Percentiles rank a stretch among this genome's conserved stretches.
phyloP scores from a whole-genome alignment of 1,140 invertebrate genomes.

The Hyposmocoma kahamanoa region DNA sequence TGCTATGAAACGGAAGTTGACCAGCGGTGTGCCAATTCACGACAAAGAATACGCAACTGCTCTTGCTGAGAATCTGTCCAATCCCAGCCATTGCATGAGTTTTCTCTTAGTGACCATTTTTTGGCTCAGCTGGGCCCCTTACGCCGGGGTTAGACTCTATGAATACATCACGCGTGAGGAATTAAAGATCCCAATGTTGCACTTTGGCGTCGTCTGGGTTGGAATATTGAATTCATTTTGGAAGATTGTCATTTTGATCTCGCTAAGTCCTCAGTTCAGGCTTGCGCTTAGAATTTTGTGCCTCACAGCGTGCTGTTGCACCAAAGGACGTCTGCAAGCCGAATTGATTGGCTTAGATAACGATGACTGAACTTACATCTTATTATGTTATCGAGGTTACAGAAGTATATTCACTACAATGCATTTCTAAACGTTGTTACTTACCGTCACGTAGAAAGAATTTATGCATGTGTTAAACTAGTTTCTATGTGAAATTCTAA shows the following conservation, averaged over 20 bases:
- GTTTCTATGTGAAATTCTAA: too few relatives aligned
- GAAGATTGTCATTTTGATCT: slow-evolving; percentile 93
- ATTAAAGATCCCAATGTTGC: slow-evolving; percentile 86
- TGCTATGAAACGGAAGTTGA: slow-evolving; percentile 87
- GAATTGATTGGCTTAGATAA: slow-evolving; percentile 88
- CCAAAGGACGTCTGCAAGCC: slow-evolving; percentile 83
- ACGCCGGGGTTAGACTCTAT: slow-evolving; percentile 82
- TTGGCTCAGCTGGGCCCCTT: slow-evolving; percentile 95
- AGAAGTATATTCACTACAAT: too few relatives aligned
- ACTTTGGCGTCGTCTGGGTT: slow-evolving; percentile 95
- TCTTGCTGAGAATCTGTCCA: slow-evolving; percentile 90
- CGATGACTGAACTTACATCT: slow-evolving; percentile 88
- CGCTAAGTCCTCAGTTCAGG: slow-evolving; percentile 92
- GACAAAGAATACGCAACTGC: slow-evolving; percentile 96
- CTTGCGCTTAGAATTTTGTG: slow-evolving; percentile 90
- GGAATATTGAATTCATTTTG: slow-evolving; percentile 95
- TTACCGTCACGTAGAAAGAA: too few relatives aligned
- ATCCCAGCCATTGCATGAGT: slow-evolving; percentile 95
- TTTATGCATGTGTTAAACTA: too few relatives aligned
- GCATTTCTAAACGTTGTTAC: too few relatives aligned
- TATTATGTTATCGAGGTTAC: too few relatives aligned
- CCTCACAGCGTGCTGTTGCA: slow-evolving; percentile 90
- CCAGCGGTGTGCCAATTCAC: slow-evolving; percentile 87
- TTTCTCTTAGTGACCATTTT: slow-evolving; percentile 93
- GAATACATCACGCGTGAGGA: slow-evolving; percentile 75